Evolutionary conservation across 1,140 invertebrate genomes (phyloP), one percentile per base, ranked within the genome.

Genomic region (Neodiprion pinetum): DNA sequence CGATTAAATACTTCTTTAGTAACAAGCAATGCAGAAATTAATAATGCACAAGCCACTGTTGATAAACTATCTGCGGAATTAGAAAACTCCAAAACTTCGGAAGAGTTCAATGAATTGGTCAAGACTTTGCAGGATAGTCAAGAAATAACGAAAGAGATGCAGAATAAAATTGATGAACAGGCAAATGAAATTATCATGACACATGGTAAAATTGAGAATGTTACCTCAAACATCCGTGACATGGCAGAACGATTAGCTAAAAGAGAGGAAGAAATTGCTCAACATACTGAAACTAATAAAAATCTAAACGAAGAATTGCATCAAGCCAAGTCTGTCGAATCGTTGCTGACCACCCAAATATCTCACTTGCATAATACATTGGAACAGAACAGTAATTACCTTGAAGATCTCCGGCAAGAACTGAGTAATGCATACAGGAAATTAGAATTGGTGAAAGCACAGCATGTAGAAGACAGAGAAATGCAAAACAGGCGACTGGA

Each of bases 391-490:
- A 87, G 70, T 80, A 90, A 84, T n/a, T 83, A 82, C 17, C 70
- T 78, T 0, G 74, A 82, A 0, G 78, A 86, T 50, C 11, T 87
- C 75, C 82, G 76, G 89, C 87, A 80, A 82, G 92, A 85, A 80
- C 82, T 81, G 82, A 89, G 73, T 70, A 81, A 85, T 1, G 80
- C 80, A 10, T 83, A 84, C 67, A 89, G 85, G 75, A 82, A 86
- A 67, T 89, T 91, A 78, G 91, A 93, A 77, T 84, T 90, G 12
- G 71, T 86, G 28, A 87, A 84, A 70, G 9, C 50, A 0, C 83
- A 87, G 23, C 80, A 85, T 14, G 72, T 72, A 0, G 81, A 87
- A 21, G 84, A 88, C n/a, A 78, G 77, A 5, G 72, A 79, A 53
- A 80, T 84, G 75, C 74, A 84, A 5, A 85, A 80, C 68, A 75